Evolutionary conservation across 2,888 invertebrate genomes (phyloP).

Genomic region (Cephus runcator): DNA sequence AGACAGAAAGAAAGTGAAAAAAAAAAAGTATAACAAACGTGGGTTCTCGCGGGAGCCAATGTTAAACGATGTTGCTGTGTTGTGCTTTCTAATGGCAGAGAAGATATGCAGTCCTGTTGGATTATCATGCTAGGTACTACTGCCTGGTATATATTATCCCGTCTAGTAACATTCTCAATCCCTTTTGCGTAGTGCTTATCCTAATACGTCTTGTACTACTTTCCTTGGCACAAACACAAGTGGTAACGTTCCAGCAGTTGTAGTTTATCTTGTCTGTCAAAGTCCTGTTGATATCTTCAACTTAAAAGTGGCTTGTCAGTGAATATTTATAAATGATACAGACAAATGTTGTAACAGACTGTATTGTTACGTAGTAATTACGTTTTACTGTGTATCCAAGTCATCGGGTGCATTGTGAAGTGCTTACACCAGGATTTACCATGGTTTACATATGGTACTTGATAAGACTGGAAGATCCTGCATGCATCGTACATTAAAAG

Average conservation of each 20-base stretch:
- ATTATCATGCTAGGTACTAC: neutral
- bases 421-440: neutral
- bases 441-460: neutral
- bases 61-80: neutral
- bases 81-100: neutral
- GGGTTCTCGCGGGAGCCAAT: neutral
- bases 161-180: neutral
- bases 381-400: neutral
- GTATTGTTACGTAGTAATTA: neutral
- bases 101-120: neutral
- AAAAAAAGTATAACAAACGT: neutral
- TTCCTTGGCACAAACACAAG: neutral
- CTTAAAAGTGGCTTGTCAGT: neutral
- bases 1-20: slow-evolving; percentile 6
- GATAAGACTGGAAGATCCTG: neutral
- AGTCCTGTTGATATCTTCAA: neutral
- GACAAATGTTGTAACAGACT: neutral
- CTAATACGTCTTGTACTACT: neutral
- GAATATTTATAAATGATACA: neutral
- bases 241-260: neutral
- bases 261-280: neutral
- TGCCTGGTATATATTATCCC: neutral
- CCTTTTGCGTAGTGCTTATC: neutral
- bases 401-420: neutral
- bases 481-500: neutral